Percentiles rank a stretch among this genome's conserved stretches.
Conservation (phyloP, 2,113 vertebrate genomes). For the Gallinago jamesoni region DNA sequence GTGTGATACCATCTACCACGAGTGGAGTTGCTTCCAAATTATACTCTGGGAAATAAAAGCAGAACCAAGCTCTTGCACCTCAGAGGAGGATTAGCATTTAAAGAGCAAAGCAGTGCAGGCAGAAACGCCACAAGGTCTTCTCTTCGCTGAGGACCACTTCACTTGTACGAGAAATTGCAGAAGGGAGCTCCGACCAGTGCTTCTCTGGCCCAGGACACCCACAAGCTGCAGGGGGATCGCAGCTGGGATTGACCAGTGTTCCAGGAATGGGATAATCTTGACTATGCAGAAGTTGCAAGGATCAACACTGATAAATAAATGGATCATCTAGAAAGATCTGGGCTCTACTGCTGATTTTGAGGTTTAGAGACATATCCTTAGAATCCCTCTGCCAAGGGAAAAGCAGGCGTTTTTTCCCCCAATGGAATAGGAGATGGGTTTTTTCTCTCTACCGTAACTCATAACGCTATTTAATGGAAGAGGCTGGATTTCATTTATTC, state of each 20-base stretch:
- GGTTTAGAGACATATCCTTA: neutral
- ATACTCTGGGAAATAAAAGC: neutral
- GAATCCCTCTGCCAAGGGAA: neutral
- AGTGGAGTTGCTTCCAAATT: neutral
- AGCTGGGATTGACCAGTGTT: neutral
- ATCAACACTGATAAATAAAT: neutral
- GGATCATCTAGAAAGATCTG: neutral
- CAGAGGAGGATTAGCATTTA: neutral
- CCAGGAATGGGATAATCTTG: neutral
- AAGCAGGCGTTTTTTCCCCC: neutral
- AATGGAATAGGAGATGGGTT: neutral
- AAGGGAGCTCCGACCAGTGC: neutral
- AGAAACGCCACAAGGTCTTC: neutral
- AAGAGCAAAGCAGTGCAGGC: neutral
- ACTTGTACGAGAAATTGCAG: neutral
- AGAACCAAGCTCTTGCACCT: neutral
- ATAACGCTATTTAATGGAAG: neutral
- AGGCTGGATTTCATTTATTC: constrained; percentile 1
- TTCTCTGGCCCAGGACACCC: neutral
- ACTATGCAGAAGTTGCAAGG: neutral
- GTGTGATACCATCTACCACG: neutral
- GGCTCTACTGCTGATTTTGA: neutral
- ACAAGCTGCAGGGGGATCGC: neutral
- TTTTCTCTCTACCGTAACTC: neutral
- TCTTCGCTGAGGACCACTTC: neutral